phyloP scores from a whole-genome alignment of 2,113 vertebrate genomes.

The Maccullochella peelii region DNA sequence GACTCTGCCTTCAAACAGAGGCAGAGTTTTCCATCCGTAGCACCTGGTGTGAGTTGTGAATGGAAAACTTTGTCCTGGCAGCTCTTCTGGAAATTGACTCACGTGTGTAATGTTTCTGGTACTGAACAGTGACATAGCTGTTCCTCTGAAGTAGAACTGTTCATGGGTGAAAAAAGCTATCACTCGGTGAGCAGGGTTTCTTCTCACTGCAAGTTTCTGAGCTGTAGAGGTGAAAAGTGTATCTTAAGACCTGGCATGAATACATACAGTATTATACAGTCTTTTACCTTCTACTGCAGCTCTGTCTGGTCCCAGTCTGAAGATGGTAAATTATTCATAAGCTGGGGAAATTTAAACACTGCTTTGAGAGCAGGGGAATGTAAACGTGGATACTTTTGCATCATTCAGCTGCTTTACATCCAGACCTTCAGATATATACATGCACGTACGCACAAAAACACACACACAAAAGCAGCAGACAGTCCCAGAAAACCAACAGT shows the following conservation, averaged over 20 bases:
- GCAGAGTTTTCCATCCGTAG: constrained; percentile 21
- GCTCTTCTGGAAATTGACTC: constrained; percentile 44
- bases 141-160: constrained; percentile 29
- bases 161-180: neutral
- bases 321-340: constrained; percentile 74
- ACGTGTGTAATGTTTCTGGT: constrained; percentile 49
- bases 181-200: neutral
- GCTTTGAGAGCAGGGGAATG: constrained; percentile 58
- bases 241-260: constrained; percentile 23
- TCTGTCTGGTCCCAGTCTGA: constrained; percentile 55
- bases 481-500: constrained; percentile 31
- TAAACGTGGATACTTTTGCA: constrained; percentile 60
- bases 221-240: constrained; percentile 38
- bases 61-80: constrained; percentile 57
- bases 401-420: constrained; percentile 62
- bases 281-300: constrained; percentile 29
- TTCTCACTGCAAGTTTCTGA: neutral
- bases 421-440: constrained; percentile 24
- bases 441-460: neutral
- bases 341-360: constrained; percentile 58
- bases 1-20: neutral
- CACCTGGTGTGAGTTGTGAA: constrained; percentile 57
- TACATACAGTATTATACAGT: neutral
- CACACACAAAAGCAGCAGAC: constrained; percentile 9
- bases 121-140: constrained; percentile 50